These are phyloP conservation scores for zebrafish (Danio rerio) DNA, from an alignment of 2,113 vertebrate genomes.

Conservation along the genomic window GRCz12tu NC_133184.1:21845501-21846000, in stretches of 20 bases:
- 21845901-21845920: background rate
- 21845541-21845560: too few species aligned
- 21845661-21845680: too few species aligned
- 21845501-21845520: too few species aligned
- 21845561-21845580: too few species aligned
- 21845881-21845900: background rate
- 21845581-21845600: too few species aligned
- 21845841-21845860: background rate
- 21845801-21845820: background rate
- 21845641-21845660: too few species aligned
- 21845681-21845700: too few species aligned
- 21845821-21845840: background rate
- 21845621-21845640: too few species aligned
- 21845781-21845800: background rate
- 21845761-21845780: background rate
- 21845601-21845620: too few species aligned
- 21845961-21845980: background rate
- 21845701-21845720: background rate
- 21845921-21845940: conserved; percentile 1
- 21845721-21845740: background rate
- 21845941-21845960: conserved; percentile 3
- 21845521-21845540: too few species aligned
- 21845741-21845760: background rate
- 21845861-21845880: background rate
- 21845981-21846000: background rate